Base-by-base conservation (phyloP, 2,113 vertebrate species). In the Odocoileus virginianus region DNA sequence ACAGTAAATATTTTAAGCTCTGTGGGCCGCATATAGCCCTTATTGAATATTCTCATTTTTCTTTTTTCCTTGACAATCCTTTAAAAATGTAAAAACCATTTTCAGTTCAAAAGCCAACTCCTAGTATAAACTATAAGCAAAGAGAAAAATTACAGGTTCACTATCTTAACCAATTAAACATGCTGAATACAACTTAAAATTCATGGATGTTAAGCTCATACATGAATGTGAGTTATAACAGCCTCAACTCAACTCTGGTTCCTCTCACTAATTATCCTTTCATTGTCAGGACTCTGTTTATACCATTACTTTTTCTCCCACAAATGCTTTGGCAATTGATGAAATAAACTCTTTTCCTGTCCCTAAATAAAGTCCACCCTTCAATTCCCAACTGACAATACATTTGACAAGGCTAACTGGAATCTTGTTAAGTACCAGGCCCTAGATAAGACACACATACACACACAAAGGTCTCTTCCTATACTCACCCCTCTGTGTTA, bases 11-110 rank as follows among this genome's bases (percentile, higher is more conserved):
- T 28, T 23, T 89, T 36, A 82, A 57, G 58, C 58, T 91, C 83
- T 78, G 17, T 17, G 10, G 25, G 71, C 89, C n/a, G 86, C 33
- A 78, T 25, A 30, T 2, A 9, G 54, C 23, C n/a, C 25, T 81
- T 58, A 47, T 4, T 58, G 55, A 84, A 94, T n/a, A n/a, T 54
- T 87, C 47, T 55, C 50, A 13, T 23, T 45, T 11, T 40, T 36
- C 60, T 50, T 61, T 52, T 47, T 67, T 45, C 45, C 76, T 82
- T 79, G 76, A 64, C 15, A 55, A 58, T 90, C 82, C 36, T 97
- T 91, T 87, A 92, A 94, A 97, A 95, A 92, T 85, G 5, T 64
- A 90, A 94, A 94, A 95, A 43, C 19, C 82, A 84, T 58, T 89
- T 84, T 95, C 50, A 94, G 79, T 60, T 89, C 40, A 78, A 91